Evolutionary conservation across 2,113 vertebrate species (phyloP).

Genomic region (Perca flavescens): DNA sequence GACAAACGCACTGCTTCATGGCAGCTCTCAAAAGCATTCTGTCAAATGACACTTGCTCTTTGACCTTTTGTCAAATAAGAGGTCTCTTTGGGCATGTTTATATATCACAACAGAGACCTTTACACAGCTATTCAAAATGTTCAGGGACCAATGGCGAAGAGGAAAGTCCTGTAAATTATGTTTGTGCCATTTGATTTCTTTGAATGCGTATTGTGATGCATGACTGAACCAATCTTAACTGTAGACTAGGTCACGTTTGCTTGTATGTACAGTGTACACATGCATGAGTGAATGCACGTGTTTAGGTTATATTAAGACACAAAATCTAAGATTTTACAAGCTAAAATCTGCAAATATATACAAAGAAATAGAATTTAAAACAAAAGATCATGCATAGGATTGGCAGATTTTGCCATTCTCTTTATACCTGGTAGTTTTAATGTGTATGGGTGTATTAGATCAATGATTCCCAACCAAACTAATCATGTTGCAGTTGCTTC

Average conservation of each 20-base stretch:
- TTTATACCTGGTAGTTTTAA: neutral
- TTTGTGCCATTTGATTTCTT: conserved; percentile 39
- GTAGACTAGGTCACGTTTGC: neutral
- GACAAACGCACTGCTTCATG: conserved; percentile 30
- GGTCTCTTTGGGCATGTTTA: conserved; percentile 54
- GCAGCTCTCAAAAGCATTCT: conserved; percentile 53
- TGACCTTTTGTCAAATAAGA: conserved; percentile 68
- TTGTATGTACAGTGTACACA: neutral
- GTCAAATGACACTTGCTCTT: conserved; percentile 73
- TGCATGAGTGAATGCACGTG: neutral
- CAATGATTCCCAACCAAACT: neutral
- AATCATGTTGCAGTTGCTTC: neutral
- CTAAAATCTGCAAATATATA: neutral
- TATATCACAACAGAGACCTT: conserved; percentile 63
- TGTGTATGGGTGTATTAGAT: neutral
- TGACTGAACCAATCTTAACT: neutral
- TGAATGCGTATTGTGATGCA: conserved; percentile 17
- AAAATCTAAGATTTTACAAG: neutral
- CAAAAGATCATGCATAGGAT: neutral
- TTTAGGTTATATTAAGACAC: neutral
- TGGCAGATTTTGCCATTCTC: neutral
- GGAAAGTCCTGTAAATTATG: conserved; percentile 16
- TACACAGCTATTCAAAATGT: conserved; percentile 44
- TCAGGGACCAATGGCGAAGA: conserved; percentile 2
- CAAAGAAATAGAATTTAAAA: neutral